Evolutionary conservation across 2,797 vertebrate species (phyloP), one percentile per base, ranked within the genome.

Genomic region (Cossypha polioptera): DNA sequence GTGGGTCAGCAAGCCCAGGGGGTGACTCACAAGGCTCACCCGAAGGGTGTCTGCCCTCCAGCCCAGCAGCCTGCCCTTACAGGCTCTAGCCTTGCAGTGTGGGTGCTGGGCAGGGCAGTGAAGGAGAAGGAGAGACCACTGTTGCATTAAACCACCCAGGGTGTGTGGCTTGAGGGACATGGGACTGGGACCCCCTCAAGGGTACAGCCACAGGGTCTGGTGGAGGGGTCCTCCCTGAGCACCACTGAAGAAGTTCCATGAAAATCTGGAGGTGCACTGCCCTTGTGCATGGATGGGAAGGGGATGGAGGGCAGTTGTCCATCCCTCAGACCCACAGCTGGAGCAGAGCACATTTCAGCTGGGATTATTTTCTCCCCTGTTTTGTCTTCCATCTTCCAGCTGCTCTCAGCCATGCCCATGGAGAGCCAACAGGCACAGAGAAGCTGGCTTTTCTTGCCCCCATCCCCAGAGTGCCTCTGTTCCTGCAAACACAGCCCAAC

Each of bases 21-120:
- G 14, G 36, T 96, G 86, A 91, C 67, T 95, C 89, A 92, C 12
- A 1, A 7, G 20, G 35, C 11, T 91, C 47, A 66, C 28, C 31
- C 66, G 57, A 85, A 71, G 33, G 66, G 11, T 51, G 50, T 28
- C 28, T 51, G 28, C 45, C 19, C 24, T 75, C 29, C 48, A 71
- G 63, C 20, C 74, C 28, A 4, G 42, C 54, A 92, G 62, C 81
- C 62, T 95, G 94, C 38, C 72, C 79, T 86, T 59, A 88, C 88
- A 93, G 72, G 85, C 48, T 86, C 28, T 1, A 3, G 25, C 57
- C 48, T 47, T 4, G 1, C 11, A 5, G 11, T 3, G 11, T 4
- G 11, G 36, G 20, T 55, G 51, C 53, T 79, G 48, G 13, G 10
- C 16, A 4, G 66, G 54, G 62, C 7, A 2, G 38, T 4, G 1